Conservation (phyloP, 2,888 invertebrate genomes). For the Lacanobia oleracea region DNA sequence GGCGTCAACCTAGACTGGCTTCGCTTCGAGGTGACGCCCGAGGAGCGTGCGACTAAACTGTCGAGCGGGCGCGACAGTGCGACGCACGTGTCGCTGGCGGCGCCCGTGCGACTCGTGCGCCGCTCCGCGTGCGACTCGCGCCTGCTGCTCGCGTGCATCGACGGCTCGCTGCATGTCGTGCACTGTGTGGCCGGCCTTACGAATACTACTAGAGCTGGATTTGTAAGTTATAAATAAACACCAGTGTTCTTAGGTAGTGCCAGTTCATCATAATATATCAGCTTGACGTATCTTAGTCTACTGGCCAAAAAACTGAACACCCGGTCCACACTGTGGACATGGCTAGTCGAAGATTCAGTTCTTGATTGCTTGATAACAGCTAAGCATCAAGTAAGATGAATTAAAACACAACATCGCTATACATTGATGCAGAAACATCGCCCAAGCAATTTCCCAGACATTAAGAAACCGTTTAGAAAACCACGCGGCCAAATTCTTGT, state of each 20-base stretch:
- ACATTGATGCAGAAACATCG: too few relatives aligned
- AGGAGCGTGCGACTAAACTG: conserved; percentile 89
- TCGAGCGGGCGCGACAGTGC: conserved; percentile 88
- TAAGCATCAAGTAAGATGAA: neutral
- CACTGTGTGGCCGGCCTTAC: conserved; percentile 94
- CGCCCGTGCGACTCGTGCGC: conserved; percentile 78
- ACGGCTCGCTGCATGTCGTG: conserved; percentile 95
- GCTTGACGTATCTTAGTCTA: neutral
- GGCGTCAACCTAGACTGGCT: conserved; percentile 91
- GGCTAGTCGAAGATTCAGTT: neutral
- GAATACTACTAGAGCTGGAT: conserved; percentile 94
- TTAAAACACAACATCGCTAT: neutral
- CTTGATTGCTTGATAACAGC: neutral
- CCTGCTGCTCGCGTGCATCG: conserved; percentile 95
- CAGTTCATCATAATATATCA: too few relatives aligned
- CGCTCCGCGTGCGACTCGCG: conserved; percentile 92
- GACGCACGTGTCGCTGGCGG: conserved; percentile 90
- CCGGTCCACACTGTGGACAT: neutral
- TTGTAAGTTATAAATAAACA: conserved; percentile 90
- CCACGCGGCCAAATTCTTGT: too few relatives aligned
- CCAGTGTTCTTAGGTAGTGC: too few relatives aligned
- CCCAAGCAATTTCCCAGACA: too few relatives aligned
- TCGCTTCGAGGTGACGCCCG: conserved; percentile 93
- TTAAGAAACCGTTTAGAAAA: too few relatives aligned
- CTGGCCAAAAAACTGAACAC: neutral